phyloP scores from a whole-genome alignment of 2,113 vertebrate genomes.

The Gavialis gangeticus region DNA sequence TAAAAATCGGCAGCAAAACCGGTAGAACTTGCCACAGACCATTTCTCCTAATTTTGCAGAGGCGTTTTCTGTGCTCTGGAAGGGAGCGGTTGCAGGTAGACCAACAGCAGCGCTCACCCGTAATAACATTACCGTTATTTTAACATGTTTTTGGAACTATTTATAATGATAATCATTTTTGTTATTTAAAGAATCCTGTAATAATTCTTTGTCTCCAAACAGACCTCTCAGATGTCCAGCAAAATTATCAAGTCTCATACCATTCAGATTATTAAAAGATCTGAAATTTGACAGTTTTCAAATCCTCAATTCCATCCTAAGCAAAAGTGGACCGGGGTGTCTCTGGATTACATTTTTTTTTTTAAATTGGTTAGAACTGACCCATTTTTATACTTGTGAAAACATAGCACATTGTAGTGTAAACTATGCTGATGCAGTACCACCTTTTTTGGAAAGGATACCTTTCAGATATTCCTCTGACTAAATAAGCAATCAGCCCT shows the following conservation, averaged over 20 bases:
- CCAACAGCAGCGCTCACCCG: no score
- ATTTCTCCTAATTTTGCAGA: background rate
- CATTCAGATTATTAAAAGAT: background rate
- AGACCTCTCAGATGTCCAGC: background rate
- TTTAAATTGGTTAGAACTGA: background rate
- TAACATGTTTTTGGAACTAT: conserved; percentile 45
- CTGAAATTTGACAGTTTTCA: background rate
- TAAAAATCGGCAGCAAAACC: conserved; percentile 1
- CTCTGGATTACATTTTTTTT: background rate
- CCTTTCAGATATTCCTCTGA: fast-evolving
- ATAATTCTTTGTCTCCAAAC: background rate
- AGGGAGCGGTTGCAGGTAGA: no score
- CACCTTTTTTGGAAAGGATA: background rate
- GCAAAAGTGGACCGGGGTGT: background rate
- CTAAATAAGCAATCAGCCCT: background rate
- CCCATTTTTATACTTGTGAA: background rate
- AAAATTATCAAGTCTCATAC: background rate
- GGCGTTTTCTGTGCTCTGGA: no score
- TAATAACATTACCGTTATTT: background rate
- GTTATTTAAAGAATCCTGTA: conserved; percentile 49
- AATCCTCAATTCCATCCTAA: background rate
- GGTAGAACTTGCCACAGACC: conserved; percentile 14
- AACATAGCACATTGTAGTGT: background rate
- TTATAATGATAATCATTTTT: conserved; percentile 10
- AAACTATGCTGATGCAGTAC: background rate